Conservation (phyloP, 2,797 vertebrate species). For the Cottoperca gobio region DNA sequence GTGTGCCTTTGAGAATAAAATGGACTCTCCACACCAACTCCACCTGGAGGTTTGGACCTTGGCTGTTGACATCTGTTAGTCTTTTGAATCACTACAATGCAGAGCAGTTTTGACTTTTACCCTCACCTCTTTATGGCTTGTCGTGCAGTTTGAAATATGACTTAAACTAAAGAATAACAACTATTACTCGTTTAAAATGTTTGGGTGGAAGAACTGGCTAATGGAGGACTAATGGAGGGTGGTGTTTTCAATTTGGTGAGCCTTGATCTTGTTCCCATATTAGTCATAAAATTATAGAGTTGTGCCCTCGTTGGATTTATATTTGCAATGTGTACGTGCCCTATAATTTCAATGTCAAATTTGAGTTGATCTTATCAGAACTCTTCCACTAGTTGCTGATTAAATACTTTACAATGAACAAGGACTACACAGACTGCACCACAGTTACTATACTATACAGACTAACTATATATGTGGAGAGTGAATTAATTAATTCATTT, state of each 20-base stretch:
- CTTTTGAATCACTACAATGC: conserved; percentile 8
- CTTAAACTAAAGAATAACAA: neutral
- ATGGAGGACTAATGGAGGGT: neutral
- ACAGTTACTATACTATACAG: neutral
- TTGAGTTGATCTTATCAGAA: neutral
- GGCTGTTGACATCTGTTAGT: conserved; percentile 38
- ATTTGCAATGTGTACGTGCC: neutral
- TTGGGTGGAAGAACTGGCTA: neutral
- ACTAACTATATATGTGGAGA: neutral
- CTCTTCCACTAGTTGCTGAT: neutral
- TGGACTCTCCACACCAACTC: conserved; percentile 50
- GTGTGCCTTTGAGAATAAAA: conserved; percentile 41
- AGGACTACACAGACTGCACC: neutral
- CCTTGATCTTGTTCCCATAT: neutral
- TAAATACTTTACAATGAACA: neutral
- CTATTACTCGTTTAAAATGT: neutral
- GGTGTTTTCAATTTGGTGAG: neutral
- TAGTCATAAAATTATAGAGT: neutral
- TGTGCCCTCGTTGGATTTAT: neutral
- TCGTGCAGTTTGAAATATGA: conserved; percentile 1
- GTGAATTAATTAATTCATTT: neutral
- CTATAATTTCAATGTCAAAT: neutral
- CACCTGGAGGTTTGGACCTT: conserved; percentile 47
- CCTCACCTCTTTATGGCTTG: neutral
- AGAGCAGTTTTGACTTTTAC: conserved; percentile 2